Evolutionary conservation across 2,113 vertebrate genomes (phyloP).

Genomic region (Ceyx margarethae): DNA sequence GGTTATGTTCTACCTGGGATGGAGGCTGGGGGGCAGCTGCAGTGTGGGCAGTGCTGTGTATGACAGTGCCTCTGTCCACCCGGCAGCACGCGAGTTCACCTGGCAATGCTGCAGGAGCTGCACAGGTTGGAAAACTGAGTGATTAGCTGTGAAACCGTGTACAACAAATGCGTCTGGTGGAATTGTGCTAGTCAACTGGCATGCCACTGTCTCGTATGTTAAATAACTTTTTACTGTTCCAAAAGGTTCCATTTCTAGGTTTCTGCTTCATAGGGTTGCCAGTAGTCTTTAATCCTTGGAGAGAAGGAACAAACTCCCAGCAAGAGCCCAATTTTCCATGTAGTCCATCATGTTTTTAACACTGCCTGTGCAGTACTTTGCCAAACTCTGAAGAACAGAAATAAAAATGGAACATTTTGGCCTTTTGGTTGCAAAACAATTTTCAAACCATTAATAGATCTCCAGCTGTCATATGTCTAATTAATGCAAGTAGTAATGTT

Average conservation of each 20-base stretch:
- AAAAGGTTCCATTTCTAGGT: not conserved
- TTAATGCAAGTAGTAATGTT: not conserved
- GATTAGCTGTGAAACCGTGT: not conserved
- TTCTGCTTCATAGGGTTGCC: not conserved
- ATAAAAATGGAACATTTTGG: slow-evolving; percentile 16
- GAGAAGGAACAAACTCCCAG: not conserved
- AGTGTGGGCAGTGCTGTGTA: not conserved
- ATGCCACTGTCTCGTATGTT: not conserved
- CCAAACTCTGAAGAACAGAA: not conserved
- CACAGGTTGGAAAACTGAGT: not conserved
- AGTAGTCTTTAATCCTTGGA: not conserved
- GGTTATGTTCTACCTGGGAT: not conserved
- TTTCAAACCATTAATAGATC: slow-evolving; percentile 20
- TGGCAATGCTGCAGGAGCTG: not conserved
- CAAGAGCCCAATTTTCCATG: not conserved
- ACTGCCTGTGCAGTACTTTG: not conserved
- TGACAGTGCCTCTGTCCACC: not conserved
- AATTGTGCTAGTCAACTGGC: not conserved
- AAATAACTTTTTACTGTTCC: slow-evolving; percentile 6
- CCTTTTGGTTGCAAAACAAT: not conserved
- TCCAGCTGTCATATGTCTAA: not conserved
- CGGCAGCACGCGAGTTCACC: not conserved
- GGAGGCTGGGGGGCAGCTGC: not conserved
- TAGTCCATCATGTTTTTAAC: not conserved
- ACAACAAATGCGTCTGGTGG: not conserved